A percentile compares a stretch with the other conserved stretches of the same genome.
Evolutionary conservation across 2,888 invertebrate genomes (phyloP).

Genomic region (Lamproptera curius): DNA sequence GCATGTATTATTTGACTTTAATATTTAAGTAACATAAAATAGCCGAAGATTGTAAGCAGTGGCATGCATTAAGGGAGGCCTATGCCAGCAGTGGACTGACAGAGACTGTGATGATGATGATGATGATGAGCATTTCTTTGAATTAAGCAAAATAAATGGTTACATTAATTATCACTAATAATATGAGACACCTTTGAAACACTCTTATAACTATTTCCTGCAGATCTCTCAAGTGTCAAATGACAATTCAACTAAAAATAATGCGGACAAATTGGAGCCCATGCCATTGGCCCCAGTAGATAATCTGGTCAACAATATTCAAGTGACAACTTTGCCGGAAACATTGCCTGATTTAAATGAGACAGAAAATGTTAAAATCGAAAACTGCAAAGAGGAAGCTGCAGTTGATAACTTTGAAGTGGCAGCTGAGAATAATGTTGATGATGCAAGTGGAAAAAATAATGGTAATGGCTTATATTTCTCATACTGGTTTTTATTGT

Average conservation of each 20-base stretch:
- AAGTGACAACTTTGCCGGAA: constrained; percentile 11
- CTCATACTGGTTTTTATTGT: background rate
- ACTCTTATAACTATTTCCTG: too few relatives aligned
- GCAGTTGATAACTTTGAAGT: background rate
- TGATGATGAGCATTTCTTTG: too few relatives aligned
- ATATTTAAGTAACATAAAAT: too few relatives aligned
- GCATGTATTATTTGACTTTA: too few relatives aligned
- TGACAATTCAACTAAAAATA: background rate
- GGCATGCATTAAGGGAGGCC: too few relatives aligned
- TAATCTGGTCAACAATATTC: constrained; percentile 12
- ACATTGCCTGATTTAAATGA: constrained; percentile 33
- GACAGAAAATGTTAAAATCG: constrained; percentile 17
- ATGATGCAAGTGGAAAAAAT: background rate
- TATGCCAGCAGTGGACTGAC: too few relatives aligned
- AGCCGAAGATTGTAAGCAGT: too few relatives aligned
- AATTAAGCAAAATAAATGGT: too few relatives aligned
- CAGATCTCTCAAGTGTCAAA: background rate
- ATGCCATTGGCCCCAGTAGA: background rate
- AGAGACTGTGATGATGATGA: too few relatives aligned
- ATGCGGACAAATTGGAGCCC: too few relatives aligned
- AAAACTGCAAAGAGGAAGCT: constrained; percentile 17
- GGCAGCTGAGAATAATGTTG: background rate
- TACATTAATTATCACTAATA: too few relatives aligned
- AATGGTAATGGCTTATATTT: background rate
- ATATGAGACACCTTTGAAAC: too few relatives aligned